Evolutionary conservation across 2,797 vertebrate species (phyloP), one percentile per base, ranked within the genome.

Genomic region (Falco novaeseelandiae): DNA sequence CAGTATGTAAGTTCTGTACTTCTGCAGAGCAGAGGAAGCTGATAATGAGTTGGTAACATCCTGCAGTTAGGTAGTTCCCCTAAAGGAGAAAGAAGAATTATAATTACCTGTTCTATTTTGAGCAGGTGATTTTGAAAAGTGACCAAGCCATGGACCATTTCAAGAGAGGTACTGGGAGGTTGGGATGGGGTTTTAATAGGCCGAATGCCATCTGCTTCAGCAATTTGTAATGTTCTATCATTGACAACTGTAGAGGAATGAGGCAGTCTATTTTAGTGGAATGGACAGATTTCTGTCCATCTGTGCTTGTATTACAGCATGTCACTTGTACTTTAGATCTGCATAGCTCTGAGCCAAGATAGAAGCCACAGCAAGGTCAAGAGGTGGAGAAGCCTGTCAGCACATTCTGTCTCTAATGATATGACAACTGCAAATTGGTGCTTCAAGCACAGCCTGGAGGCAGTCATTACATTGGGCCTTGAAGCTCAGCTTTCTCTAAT

Each of bases 221-320:
- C 97, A 97, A 97, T 98, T 98, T 98, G 94, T 97, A 98, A 92
- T 36, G 63, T 98, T 98, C 98, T 98, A 96, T 98, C 98, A 97
- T 97, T 98, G 98, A 98, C 97, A 98, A 96, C 95, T 95, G 86
- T 95, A 96, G 96, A 98, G 98, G 97, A 97, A 97, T 94, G 96
- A 97, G 93, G 91, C 88, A 44, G 95, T 95, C 96, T 98, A 97
- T 98, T 98, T 98, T 93, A 72, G 97, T 92, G 95, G 94, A 89
- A 90, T 97, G 97, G 98, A 98, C 98, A 99, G 98, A 98, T 98
- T 99, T 98, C 98, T 97, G 97, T 98, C 98, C 98, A 99, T 99
- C 98, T 99, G 98, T 98, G 98, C 98, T 94, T 90, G 87, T 86
- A 92, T 96, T 97, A 96, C 96, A 96, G 96, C 92, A 92, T 98